phyloP scores from a whole-genome alignment of 2,888 invertebrate species.

The Sphaeridia pumilis region DNA sequence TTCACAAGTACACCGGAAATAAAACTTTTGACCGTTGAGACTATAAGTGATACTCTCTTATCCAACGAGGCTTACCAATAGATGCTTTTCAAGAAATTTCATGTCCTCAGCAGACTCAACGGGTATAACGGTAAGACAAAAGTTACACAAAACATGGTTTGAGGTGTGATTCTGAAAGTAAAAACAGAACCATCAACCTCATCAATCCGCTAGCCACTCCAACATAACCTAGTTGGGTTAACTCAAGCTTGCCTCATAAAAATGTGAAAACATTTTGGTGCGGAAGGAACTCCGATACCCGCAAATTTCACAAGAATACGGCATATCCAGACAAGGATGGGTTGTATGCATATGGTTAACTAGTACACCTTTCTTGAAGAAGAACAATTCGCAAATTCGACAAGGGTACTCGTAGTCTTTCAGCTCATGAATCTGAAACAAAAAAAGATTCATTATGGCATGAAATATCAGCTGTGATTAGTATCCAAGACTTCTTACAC shows the following conservation, averaged over 20 bases:
- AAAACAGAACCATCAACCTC: not conserved
- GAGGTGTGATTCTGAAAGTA: slow-evolving; percentile 4
- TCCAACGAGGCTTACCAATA: slow-evolving; percentile 4
- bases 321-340: slow-evolving; percentile 16
- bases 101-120: slow-evolving; percentile 9
- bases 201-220: not conserved
- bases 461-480: not conserved
- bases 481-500: slow-evolving; percentile 5
- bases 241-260: slow-evolving; percentile 11
- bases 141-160: slow-evolving; percentile 13
- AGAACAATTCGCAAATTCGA: slow-evolving; percentile 12
- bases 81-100: slow-evolving; percentile 4
- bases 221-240: not conserved
- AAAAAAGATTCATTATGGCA: not conserved
- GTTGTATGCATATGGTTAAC: slow-evolving; percentile 15
- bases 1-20: not conserved
- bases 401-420: slow-evolving; percentile 9
- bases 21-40: not conserved
- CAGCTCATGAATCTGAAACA: slow-evolving; percentile 14
- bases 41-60: not conserved
- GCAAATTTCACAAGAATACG: slow-evolving; percentile 15
- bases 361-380: slow-evolving; percentile 2
- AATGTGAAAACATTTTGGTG: slow-evolving; percentile 10
- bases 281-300: slow-evolving; percentile 14
- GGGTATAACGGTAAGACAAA: slow-evolving; percentile 9